These are phyloP conservation scores for Nephrotoma appendiculata DNA, from an alignment of 2,888 invertebrate species.

Conservation along the genomic window DNA sequence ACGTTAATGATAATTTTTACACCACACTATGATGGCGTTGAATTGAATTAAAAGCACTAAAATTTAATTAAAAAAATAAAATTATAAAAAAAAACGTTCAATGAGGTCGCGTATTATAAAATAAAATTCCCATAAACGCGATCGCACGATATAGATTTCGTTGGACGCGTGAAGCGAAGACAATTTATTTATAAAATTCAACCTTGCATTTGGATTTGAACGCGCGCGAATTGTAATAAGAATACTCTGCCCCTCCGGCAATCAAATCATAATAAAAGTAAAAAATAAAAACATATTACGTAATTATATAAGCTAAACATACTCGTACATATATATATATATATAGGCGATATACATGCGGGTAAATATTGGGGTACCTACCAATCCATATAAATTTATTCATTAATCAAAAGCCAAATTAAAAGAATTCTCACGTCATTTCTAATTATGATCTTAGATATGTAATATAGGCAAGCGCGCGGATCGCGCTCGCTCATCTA, in stretches of 20 bases:
- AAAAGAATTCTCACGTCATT: neutral
- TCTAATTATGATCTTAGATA: neutral
- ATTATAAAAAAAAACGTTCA: neutral
- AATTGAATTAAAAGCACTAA: neutral
- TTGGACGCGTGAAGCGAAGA: neutral
- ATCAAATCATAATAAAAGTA: neutral
- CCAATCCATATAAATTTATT: neutral
- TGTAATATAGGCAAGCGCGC: neutral
- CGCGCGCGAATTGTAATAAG: neutral
- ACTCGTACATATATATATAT: no score
- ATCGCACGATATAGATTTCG: neutral
- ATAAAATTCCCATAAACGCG: neutral
- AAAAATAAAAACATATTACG: neutral
- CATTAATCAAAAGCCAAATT: neutral
- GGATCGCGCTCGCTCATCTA: neutral
- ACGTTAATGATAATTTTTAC: neutral
- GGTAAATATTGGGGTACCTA: neutral
- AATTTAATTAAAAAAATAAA: neutral
- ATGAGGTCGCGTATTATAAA: neutral
- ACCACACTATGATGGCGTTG: neutral
- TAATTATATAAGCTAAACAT: neutral
- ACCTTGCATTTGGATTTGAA: neutral
- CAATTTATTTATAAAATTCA: neutral
- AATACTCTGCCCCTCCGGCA: neutral
- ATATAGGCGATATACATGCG: neutral